phyloP scores from a whole-genome alignment of 1,140 invertebrate species.

The Papilio glaucus region DNA sequence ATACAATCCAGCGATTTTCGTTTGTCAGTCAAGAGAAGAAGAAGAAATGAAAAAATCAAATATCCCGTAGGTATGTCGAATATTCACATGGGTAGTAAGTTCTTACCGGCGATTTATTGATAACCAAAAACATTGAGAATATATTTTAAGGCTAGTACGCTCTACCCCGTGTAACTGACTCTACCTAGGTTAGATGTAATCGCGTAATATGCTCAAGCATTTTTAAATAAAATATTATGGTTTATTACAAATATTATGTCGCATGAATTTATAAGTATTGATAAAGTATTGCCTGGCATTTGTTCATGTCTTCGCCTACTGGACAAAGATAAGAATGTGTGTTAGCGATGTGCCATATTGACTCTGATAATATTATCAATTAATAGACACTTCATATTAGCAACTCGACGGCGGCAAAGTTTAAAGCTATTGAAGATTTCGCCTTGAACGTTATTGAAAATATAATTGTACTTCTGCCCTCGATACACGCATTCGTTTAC shows the following conservation, averaged over 20 bases:
- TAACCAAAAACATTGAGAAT: too few species aligned
- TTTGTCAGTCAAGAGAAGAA: too few species aligned
- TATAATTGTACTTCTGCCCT: constrained; percentile 7
- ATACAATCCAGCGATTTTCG: too few species aligned
- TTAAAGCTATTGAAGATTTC: constrained; percentile 19
- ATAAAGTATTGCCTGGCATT: background rate
- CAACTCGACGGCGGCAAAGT: constrained; percentile 8
- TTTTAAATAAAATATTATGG: background rate
- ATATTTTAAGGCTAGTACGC: too few species aligned
- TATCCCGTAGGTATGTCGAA: too few species aligned
- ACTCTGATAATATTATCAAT: constrained; percentile 15
- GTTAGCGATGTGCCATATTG: constrained; percentile 18
- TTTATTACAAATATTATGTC: background rate
- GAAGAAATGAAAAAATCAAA: too few species aligned
- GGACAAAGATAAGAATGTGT: constrained; percentile 7
- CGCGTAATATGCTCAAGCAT: background rate
- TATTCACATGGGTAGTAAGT: too few species aligned
- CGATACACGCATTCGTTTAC: background rate
- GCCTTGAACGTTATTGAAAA: constrained; percentile 14
- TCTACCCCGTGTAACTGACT: background rate
- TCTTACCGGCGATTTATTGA: too few species aligned
- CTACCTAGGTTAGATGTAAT: background rate
- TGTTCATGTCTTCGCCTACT: constrained; percentile 13
- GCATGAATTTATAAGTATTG: background rate
- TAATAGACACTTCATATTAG: background rate